phyloP scores from a whole-genome alignment of 2,797 vertebrate genomes.

The Bradypodion ventrale region DNA sequence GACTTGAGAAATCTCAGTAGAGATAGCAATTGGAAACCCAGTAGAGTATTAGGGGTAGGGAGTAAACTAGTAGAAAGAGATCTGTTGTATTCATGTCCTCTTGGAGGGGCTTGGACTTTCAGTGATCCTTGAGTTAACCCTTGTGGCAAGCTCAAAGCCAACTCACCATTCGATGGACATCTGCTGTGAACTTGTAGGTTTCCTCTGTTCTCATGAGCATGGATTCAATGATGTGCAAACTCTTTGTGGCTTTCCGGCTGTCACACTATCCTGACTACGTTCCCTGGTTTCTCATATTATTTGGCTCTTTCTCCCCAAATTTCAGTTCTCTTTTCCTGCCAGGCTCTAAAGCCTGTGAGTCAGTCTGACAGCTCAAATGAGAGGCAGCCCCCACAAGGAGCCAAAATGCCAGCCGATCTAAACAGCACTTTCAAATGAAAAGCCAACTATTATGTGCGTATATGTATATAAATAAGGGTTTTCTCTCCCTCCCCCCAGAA shows the following conservation, averaged over 20 bases:
- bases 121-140: no score
- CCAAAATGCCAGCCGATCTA: conserved; percentile 69
- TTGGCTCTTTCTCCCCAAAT: conserved; percentile 28
- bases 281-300: neutral
- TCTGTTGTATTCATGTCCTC: no score
- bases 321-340: conserved; percentile 37
- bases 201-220: rapidly evolving
- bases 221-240: rapidly evolving
- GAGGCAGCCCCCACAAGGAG: conserved; percentile 70
- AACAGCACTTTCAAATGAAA: conserved; percentile 48
- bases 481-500: neutral
- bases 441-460: conserved; percentile 51
- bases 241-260: no score
- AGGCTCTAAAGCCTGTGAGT: conserved; percentile 67
- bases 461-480: conserved; percentile 31
- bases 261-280: no score
- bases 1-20: no score
- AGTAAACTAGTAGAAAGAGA: no score
- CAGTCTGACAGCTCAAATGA: conserved; percentile 66
- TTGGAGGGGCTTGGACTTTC: no score
- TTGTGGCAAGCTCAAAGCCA: no score
- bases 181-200: neutral
- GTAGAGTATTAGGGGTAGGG: no score
- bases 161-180: no score
- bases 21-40: no score